Base-by-base conservation (phyloP, 1,140 invertebrate species). In the Chionoecetes opilio region DNA sequence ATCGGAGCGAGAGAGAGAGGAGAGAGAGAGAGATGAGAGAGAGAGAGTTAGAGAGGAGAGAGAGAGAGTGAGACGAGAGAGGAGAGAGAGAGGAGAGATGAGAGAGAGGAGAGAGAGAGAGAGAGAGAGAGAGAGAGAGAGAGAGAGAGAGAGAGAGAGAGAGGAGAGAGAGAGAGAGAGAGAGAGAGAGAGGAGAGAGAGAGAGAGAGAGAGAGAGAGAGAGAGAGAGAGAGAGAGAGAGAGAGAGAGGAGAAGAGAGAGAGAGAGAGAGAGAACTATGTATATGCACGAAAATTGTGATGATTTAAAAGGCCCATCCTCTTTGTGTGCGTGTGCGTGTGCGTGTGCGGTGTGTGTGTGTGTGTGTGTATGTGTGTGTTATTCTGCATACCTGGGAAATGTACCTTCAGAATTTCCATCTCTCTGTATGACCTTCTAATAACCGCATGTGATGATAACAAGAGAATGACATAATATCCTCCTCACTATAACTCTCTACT, bases 1-100 rank as follows among this genome's bases (percentile, higher is more conserved):
- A 14, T 6, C 5, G 14, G 38, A 41, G 38, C 3, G 3, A 41
- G 38, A 41, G 38, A 41, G 14, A 6, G 38, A 6, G 38, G 14
- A 41, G 85, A 87, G 85, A 87, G 37, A 87, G 85, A 87, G 85
- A 87, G 31, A 31, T n/a, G 85, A 87, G 85, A 32, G 85, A 32
- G 3, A 87, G 85, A 87, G 85, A 87, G 3, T 32, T n/a, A 87
- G 85, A 35, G 34, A 87, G n/a, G 21, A 34, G 34, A 34, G 31
- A 26, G 85, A 87, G 34, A 38, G 32, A 37, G 32, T 29, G 37
- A 86, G 31, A 86, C n/a, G 85, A 32, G 29, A 34, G 31, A 32
- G n/a, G 37, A 37, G 85, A 86, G 37, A 85, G 21, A 86, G 38
- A 41, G 38, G 14, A 14, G 14, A 14, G n/a, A n/a, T n/a, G n/a